Evolutionary conservation across 2,888 invertebrate species (phyloP), one percentile per base, ranked within the genome.

Genomic region (Loripinus fragilis): DNA sequence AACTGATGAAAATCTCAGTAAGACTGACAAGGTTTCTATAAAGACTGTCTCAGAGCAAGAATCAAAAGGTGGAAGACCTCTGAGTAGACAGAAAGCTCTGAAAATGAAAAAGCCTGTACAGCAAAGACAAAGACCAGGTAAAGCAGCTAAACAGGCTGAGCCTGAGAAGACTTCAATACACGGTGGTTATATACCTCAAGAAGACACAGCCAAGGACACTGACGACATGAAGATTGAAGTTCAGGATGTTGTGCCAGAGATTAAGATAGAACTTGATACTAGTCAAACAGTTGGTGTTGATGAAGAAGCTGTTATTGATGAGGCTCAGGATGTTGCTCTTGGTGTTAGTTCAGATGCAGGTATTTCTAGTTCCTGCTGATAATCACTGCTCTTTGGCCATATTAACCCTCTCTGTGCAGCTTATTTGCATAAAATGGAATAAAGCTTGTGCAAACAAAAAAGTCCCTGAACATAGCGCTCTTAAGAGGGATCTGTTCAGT

Each of bases 131-230:
- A 30, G 60, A 33, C 60, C 60, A 33, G 60, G 60, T 17, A 60
- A 60, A 60, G 33, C 8, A 15, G 17, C 23, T n/a, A 17, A 20
- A 33, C 28, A 30, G 7, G 2, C 7, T 15, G 10, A 60, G 23
- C 5, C 60, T 60, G 60, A 60, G 3, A 60, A 5, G 10, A 10
- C 60, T 28, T 23, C 60, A 33, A 17, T 60, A 17, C 7, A 10
- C 15, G 60, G 60, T 60, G 60, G 60, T 20, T 60, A 60, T 60
- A 60, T 60, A 60, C 33, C 60, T 33, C 30, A 60, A 33, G 52
- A 52, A 52, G 52, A 52, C n/a, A 45, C 8, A 15, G 52, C 25
- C 23, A 10, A 30, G 33, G 23, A 60, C 17, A 55, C 25, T n/a
- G 55, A 55, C 12, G 17, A 28, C 33, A 20, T 60, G 5, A 30